Conservation (phyloP, 2,888 invertebrate species). For the Mythimna impura region DNA sequence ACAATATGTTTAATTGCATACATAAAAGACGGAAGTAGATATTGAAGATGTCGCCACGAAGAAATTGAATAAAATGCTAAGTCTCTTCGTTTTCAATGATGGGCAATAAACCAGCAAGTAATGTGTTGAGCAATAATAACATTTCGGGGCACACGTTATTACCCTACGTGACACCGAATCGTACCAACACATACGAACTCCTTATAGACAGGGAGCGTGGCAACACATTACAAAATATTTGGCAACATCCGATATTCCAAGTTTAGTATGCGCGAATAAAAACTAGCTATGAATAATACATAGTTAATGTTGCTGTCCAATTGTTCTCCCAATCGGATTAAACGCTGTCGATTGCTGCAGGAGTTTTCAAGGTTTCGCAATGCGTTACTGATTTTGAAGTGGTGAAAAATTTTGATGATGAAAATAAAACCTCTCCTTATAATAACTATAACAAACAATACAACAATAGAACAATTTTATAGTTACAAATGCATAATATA, state of each 20-base stretch:
- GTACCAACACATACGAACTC: conserved; percentile 12
- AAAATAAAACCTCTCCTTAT: neutral
- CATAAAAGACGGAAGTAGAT: neutral
- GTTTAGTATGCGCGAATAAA: conserved; percentile 38
- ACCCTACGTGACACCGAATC: conserved; percentile 38
- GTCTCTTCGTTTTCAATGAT: conserved; percentile 23
- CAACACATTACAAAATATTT: conserved; percentile 47
- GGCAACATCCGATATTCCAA: conserved; percentile 42
- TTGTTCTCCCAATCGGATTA: conserved; percentile 32
- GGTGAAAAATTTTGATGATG: neutral
- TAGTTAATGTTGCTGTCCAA: conserved; percentile 11
- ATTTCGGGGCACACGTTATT: conserved; percentile 31
- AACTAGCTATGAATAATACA: conserved; percentile 53
- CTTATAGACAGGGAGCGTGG: conserved; percentile 36
- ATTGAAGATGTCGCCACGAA: neutral
- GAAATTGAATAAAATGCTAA: conserved; percentile 12
- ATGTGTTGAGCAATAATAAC: conserved; percentile 38
- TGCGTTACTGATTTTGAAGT: neutral
- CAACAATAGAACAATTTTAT: neutral
- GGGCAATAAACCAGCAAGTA: conserved; percentile 24
- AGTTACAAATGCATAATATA: neutral
- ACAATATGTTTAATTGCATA: neutral
- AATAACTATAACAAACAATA: too few relatives aligned
- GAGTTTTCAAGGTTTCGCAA: neutral
- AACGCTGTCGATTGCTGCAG: neutral